A percentile compares a stretch with the other conserved stretches of the same genome.
Evolutionary conservation across 2,113 vertebrate species (phyloP).

Genomic region (Pica pica): DNA sequence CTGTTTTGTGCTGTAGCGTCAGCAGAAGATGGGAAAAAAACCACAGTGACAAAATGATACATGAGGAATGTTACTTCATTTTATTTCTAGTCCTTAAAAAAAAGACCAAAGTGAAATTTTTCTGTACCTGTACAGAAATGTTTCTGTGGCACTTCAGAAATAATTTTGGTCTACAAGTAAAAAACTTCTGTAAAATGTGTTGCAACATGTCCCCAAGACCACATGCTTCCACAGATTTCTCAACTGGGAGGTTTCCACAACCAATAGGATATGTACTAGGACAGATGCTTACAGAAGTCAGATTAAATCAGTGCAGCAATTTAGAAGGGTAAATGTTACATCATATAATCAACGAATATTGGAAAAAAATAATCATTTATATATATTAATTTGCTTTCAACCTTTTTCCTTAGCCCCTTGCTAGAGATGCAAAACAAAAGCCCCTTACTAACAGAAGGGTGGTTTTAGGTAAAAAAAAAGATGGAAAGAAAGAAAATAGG

Average conservation of each 20-base stretch:
- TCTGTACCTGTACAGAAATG: background rate
- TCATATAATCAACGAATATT: background rate
- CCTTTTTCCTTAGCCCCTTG: background rate
- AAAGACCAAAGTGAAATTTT: background rate
- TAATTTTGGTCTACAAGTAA: background rate
- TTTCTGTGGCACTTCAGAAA: background rate
- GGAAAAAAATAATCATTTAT: background rate
- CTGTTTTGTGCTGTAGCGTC: background rate
- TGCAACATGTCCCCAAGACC: background rate
- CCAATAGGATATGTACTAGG: background rate
- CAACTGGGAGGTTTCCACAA: background rate
- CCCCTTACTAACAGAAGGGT: background rate
- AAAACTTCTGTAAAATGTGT: background rate
- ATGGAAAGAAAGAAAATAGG: background rate
- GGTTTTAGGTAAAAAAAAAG: background rate
- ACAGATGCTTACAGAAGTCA: background rate
- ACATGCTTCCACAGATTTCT: background rate
- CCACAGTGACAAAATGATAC: background rate
- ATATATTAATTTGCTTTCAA: background rate
- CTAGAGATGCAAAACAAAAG: background rate
- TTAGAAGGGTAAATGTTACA: background rate
- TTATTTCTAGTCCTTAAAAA: constrained; percentile 2
- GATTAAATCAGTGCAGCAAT: background rate
- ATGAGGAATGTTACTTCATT: background rate
- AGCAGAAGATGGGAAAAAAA: background rate